Evolutionary conservation across 2,797 vertebrate genomes (phyloP), one percentile per base, ranked within the genome.

Genomic region (Ciconia nigra): DNA sequence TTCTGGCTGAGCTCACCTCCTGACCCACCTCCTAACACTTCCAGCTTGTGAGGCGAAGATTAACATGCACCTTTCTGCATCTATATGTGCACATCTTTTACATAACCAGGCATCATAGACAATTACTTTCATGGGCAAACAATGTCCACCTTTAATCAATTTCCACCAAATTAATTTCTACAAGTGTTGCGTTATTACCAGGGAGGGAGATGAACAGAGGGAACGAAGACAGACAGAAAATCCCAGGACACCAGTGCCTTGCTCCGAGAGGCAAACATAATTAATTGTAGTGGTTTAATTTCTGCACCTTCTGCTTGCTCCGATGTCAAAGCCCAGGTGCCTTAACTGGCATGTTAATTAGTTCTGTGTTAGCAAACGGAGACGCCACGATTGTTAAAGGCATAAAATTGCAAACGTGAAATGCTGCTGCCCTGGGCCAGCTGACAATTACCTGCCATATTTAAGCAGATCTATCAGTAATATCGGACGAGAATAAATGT

Each of bases 271-370:
- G 63, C 63, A 78, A 93, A 83, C 71, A 35, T 96, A 98, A 97
- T 97, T 98, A 97, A 98, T 97, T 96, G 92, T 47, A 81, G 89
- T 94, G 63, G 58, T 95, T 97, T 97, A 90, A 97, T 95, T 95
- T 76, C 91, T 94, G 82, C 80, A 73, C 88, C 72, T 95, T 92
- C 93, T 91, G 67, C 87, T 79, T 87, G 87, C 65, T 83, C 78
- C 76, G 18, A 44, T 89, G 96, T 94, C 95, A 96, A 95, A 95
- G 69, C 92, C 93, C 94, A 95, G 81, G 76, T 96, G 88, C 67
- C 83, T 92, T 88, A 61, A 61, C 31, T n/a, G 39, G 82, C 80
- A 57, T 91, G 61, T 94, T 97, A 97, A 97, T 97, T 97, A 96
- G 82, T 94, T 88, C 55, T 83, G 65, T 25, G 28, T 59, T 78